Base-by-base conservation (phyloP, 2,113 vertebrate genomes). In the Nothocercus julius region DNA sequence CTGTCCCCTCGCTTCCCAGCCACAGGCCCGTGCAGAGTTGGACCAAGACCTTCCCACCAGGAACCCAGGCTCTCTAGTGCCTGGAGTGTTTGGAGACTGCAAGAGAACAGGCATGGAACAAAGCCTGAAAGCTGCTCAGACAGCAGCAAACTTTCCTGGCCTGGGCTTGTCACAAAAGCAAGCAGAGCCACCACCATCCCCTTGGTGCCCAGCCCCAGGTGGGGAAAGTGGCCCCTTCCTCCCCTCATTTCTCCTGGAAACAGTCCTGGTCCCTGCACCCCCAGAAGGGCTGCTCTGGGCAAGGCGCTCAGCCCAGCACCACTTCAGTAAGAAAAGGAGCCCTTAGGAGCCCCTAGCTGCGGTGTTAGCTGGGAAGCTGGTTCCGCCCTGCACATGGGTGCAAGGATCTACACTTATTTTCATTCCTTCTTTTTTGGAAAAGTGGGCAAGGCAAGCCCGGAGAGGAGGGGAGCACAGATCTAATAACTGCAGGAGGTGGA, bases 171-270 rank as follows among this genome's bases (percentile, higher is more conserved):
- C 34, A 40, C 32, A 32, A 72, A 13, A 22, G 44, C 14, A 24
- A 32, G 51, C 11, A 13, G 70, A 67, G 27, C 25, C 36, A 15
- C 27, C 30, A 32, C 27, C 51, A 70, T 66, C 28, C 19, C 4
- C 32, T 34, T 12, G 10, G n/a, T 68, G 72, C n/a, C 75, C 28
- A 25, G 3, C 28, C n/a, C 74, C 69, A 18, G 54, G 54, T n/a
- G 5, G 0, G 2, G 22, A 15, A 11, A 6, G 2, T 0, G 28
- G 82, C 40, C 36, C 30, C 69, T 21, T 62, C 34, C 24, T 69
- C 10, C 13, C 27, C 53, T 8, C 6, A 4, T 20, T 64, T 44
- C 63, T 40, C 28, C 63, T 66, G 19, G 63, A 1, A 25, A 8
- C 85, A 42, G 85, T 3, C 7, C 63, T 7, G 85, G 3, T 15